Evolutionary conservation across 2,797 vertebrate genomes (phyloP), one percentile per base, ranked within the genome.

Genomic region (Clamator glandarius): DNA sequence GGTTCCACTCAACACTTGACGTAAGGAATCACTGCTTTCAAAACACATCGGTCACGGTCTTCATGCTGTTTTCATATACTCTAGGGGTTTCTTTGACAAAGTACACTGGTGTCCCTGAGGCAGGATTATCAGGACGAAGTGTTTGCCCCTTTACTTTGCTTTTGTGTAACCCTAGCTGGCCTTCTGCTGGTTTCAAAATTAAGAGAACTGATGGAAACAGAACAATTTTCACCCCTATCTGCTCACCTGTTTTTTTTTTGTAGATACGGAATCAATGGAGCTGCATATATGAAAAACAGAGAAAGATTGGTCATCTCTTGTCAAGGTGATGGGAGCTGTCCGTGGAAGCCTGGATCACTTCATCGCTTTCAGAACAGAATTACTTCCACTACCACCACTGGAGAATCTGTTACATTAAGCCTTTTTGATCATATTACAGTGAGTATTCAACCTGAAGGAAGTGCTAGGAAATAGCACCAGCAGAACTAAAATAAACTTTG

Each of bases 401-500:
- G 98, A 54, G 89, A 96, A 21, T 97, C 97, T 1, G 87, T 98
- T 77, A 98, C 98, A 7, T 98, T 99, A 96, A 97, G 94, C 31
- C 96, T 99, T 39, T 99, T 99, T 0, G 97, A 99, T 82, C 99
- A 99, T 42, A 97, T 99, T 90, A 99, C 99, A 0, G 99, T 99
- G 93, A 99, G 99, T 98, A 63, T 75, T 25, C 46, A n/a, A 26
- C 3, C 3, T 12, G 77, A 76, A 20, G 55, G 42, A 70, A 54
- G 33, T 62, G 62, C 44, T 29, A 55, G 26, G 9, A 48, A 57
- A 19, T 1, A 7, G 46, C 26, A 74, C n/a, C 9, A 11, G 29
- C n/a, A 92, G 42, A 39, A 68, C 24, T 76, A 72, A 88, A 9
- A 8, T 9, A 5, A 7, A 21, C 54, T 84, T 10, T 94, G 28